Percentiles rank a stretch among this genome's conserved stretches.
Conservation (phyloP, 2,797 vertebrate species). For the Vespertilio murinus region DNA sequence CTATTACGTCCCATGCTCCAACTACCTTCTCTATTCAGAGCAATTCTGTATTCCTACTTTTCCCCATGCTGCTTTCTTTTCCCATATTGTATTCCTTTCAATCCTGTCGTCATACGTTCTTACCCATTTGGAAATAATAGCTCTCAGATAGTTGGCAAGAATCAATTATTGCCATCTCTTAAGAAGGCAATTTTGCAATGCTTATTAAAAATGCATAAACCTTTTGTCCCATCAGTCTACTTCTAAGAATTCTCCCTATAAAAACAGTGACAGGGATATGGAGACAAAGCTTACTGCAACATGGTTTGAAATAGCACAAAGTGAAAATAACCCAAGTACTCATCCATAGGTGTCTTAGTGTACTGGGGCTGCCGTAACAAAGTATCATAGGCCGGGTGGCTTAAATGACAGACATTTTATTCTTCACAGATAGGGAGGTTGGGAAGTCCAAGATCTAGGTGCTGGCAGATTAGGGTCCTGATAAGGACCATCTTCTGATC, state of each 20-base stretch:
- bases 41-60: neutral
- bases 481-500: neutral
- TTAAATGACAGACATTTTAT: neutral
- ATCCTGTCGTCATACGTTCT: neutral
- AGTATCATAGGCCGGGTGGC: neutral
- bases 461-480: neutral
- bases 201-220: neutral
- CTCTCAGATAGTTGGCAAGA: neutral
- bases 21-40: neutral
- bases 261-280: neutral
- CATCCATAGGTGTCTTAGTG: neutral
- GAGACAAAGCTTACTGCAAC: neutral
- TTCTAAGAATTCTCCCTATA: neutral
- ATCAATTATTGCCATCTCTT: neutral
- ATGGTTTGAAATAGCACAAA: constrained; percentile 38
- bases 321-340: neutral
- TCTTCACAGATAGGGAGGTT: neutral
- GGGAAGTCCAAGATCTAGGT: neutral
- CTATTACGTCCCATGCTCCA: neutral
- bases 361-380: neutral
- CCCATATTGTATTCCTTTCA: neutral
- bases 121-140: constrained; percentile 17
- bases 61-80: neutral
- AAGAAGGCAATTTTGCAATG: neutral
- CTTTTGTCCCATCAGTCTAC: neutral